phyloP scores from a whole-genome alignment of 2,797 vertebrate species.

The Pipistrellus pipistrellus region DNA sequence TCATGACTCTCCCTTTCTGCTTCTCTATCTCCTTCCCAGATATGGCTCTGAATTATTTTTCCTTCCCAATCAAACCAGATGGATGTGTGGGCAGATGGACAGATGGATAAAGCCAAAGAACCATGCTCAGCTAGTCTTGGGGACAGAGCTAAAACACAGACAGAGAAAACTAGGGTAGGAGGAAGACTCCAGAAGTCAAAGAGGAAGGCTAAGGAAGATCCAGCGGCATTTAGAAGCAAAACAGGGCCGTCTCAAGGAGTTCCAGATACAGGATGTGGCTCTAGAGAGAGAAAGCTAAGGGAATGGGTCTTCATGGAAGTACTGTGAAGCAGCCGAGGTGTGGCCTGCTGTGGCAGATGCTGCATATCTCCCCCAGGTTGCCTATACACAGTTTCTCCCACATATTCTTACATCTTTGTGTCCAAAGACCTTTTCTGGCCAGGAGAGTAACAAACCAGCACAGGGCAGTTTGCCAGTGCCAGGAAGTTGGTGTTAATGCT shows the following conservation, averaged over 20 bases:
- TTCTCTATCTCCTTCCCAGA: not conserved
- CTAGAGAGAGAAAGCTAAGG: not conserved
- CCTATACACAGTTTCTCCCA: not conserved
- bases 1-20: not conserved
- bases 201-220: not conserved
- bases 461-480: not conserved
- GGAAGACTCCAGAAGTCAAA: not conserved
- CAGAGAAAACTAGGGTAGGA: not conserved
- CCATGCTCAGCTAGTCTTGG: not conserved
- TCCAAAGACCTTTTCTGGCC: not conserved
- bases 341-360: not conserved
- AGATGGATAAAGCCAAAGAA: not conserved
- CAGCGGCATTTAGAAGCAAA: not conserved
- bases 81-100: not conserved
- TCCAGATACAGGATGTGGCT: not conserved
- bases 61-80: constrained; percentile 1
- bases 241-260: not conserved
- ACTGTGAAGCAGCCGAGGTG: not conserved
- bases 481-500: not conserved
- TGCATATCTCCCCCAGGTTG: too few species aligned
- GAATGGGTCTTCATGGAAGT: not conserved
- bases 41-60: not conserved
- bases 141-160: not conserved
- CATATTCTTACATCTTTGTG: not conserved
- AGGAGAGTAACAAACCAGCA: not conserved